Conservation (phyloP, 2,888 invertebrate genomes). For the Nomada hirtipes region DNA sequence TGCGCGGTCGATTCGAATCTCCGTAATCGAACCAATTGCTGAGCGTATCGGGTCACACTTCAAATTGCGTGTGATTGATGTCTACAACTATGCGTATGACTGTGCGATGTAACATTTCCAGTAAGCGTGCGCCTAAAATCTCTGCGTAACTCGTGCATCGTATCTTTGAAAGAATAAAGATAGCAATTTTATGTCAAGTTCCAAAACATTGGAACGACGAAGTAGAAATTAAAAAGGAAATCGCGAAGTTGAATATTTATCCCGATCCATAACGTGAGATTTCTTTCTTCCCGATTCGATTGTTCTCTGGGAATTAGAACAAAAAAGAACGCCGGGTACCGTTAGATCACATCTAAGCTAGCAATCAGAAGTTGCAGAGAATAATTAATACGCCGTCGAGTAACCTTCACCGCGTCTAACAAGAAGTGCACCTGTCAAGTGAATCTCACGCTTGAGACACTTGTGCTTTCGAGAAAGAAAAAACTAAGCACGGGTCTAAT, state of each 20-base stretch:
- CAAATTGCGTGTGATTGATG: neutral
- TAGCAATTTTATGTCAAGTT: neutral
- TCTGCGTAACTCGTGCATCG: neutral
- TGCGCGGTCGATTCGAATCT: conserved; percentile 37
- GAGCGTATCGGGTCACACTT: neutral
- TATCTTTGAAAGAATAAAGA: neutral
- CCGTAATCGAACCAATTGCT: neutral
- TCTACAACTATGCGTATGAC: neutral
- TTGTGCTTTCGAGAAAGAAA: neutral
- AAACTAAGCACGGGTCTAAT: conserved; percentile 5
- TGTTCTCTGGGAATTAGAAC: neutral
- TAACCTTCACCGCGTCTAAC: conserved; percentile 34
- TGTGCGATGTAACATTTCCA: neutral
- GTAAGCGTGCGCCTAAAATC: neutral
- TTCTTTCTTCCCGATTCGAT: no score
- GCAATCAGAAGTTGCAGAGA: conserved; percentile 37
- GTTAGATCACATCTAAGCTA: conserved; percentile 36
- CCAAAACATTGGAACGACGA: neutral
- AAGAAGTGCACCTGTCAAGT: conserved; percentile 25
- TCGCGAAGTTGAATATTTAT: neutral
- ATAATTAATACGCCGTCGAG: conserved; percentile 49
- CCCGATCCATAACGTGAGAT: neutral
- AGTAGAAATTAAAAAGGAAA: neutral
- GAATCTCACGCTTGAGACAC: conserved; percentile 4
- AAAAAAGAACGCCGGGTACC: conserved; percentile 20